phyloP scores from a whole-genome alignment of 2,113 vertebrate genomes.

The Plotosus lineatus region DNA sequence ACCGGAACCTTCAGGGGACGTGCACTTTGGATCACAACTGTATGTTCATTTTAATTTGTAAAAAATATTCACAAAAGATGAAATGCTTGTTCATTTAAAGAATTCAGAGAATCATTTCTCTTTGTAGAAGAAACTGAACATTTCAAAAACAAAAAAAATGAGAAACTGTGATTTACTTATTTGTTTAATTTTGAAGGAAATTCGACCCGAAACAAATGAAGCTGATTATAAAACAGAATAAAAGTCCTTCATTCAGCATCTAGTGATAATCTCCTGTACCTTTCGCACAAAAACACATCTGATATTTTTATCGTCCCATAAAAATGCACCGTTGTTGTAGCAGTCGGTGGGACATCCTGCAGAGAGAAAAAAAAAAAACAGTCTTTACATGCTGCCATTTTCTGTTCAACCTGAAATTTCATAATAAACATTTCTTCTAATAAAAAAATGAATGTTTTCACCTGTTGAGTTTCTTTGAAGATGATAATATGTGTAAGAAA shows the following conservation, averaged over 20 bases:
- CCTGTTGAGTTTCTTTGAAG: background rate
- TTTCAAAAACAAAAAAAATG: background rate
- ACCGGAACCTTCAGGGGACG: too few species aligned
- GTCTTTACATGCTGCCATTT: too few species aligned
- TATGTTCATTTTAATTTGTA: background rate
- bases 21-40: too few species aligned
- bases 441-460: background rate
- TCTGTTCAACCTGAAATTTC: too few species aligned
- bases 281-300: conserved; percentile 89
- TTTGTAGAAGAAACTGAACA: background rate
- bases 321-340: conserved; percentile 77
- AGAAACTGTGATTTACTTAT: too few species aligned
- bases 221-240: too few species aligned
- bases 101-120: background rate
- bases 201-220: too few species aligned
- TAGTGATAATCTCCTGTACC: too few species aligned
- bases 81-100: background rate
- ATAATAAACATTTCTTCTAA: background rate
- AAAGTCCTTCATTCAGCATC: too few species aligned
- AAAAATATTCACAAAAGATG: background rate
- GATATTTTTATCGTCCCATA: conserved; percentile 85
- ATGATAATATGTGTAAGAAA: too few species aligned
- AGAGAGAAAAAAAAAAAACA: too few species aligned
- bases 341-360: conserved; percentile 66
- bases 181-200: too few species aligned